Percentiles rank a stretch among this genome's conserved stretches.
Evolutionary conservation across 2,113 vertebrate genomes (phyloP).

Genomic region (Lynx canadensis): DNA sequence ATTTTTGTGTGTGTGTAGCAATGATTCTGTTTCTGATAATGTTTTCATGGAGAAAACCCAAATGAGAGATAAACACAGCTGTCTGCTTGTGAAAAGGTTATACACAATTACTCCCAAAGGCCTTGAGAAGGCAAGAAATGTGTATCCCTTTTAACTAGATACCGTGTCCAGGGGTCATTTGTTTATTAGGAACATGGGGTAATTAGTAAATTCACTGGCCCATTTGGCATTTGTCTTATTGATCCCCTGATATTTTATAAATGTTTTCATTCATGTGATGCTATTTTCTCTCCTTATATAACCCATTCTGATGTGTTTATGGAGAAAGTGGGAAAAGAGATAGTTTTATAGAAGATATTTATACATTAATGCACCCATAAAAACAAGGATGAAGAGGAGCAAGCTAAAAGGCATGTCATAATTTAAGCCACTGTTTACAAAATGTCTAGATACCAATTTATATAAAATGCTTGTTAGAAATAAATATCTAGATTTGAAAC

Average conservation of each 20-base stretch:
- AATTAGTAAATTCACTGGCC: slow-evolving; percentile 50
- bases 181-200: slow-evolving; percentile 35
- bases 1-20: neutral
- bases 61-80: slow-evolving; percentile 62
- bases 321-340: slow-evolving; percentile 7
- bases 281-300: slow-evolving; percentile 47
- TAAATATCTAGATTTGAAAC: neutral
- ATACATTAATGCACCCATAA: neutral
- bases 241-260: slow-evolving; percentile 65
- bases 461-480: slow-evolving; percentile 2
- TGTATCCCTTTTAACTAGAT: neutral
- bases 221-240: slow-evolving; percentile 59
- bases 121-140: neutral
- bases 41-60: slow-evolving; percentile 64
- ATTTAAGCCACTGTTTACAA: slow-evolving; percentile 13
- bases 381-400: neutral
- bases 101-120: slow-evolving; percentile 39
- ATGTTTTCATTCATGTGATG: slow-evolving; percentile 55
- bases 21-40: slow-evolving; percentile 40
- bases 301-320: neutral
- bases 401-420: neutral
- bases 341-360: neutral
- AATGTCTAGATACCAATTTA: neutral
- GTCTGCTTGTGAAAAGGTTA: slow-evolving; percentile 52
- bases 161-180: slow-evolving; percentile 43